Evolutionary conservation across 2,113 vertebrate species (phyloP), one percentile per base, ranked within the genome.

Genomic region (Murina feae): DNA sequence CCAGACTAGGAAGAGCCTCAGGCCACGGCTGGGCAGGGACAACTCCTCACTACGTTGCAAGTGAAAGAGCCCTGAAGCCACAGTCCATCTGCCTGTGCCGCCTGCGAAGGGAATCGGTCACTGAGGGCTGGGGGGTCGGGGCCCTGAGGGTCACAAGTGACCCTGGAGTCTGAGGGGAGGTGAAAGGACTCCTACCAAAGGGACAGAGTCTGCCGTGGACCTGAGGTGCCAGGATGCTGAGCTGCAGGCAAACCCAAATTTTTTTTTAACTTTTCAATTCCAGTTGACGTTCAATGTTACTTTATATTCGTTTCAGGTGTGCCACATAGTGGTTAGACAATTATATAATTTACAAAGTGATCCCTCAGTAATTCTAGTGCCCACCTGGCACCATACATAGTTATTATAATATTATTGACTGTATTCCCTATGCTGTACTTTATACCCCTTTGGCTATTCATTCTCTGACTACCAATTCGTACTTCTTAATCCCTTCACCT

Each of bases 31-130:
- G 2, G 35, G 51, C 53, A 72, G 30, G 66, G 16, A 66, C 53
- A 2, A 18, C 18, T 66, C 20, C 32, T 23, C 2, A 23, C 8
- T 55, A 14, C 0, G 0, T 23, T 32, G 25, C 32, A 37, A 23
- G 55, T 25, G 4, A 44, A 86, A 37, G 16, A 60, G 17, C 35
- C 85, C 51, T 23, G 2, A n/a, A 65, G 30, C 65, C 85, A n/a
- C 14, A 2, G 37, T 44, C 53, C 20, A 23, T 28, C 53, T 74
- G 20, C 69, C 9, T 18, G 11, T 74, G 78, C 74, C 75, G 78
- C 68, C 58, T 39, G 25, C 4, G 0, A 44, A 72, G 53, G 78
- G 7, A 30, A 35, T 5, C 23, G 0, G 44, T 53, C 30, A 9
- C 42, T 25, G 3, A 1, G 42, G 39, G 32, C 58, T 39, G 69